phyloP scores from a whole-genome alignment of 1,140 invertebrate species.

The Sipha flava region DNA sequence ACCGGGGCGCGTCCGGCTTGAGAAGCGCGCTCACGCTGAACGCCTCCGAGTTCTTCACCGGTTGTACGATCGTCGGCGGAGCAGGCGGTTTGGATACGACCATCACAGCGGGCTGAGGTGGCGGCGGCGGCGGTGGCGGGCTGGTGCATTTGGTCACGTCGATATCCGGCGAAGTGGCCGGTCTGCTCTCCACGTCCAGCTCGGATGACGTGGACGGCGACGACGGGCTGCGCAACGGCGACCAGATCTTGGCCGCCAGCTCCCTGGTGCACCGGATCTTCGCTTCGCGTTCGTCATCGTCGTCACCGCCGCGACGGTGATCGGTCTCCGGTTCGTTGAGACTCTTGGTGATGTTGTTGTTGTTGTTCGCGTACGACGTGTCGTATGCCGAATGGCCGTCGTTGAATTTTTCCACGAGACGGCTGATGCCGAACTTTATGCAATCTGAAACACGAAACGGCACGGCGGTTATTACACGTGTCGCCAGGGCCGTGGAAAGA shows the following conservation, averaged over 20 bases:
- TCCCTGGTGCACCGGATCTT: conserved; percentile 11
- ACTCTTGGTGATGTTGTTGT: conserved; percentile 33
- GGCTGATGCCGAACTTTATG: conserved; percentile 63
- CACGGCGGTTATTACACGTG: no score
- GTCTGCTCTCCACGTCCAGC: conserved; percentile 60
- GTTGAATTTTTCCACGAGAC: conserved; percentile 48
- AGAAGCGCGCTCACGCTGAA: conserved; percentile 70
- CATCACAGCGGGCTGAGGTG: conserved; percentile 34
- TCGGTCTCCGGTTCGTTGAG: conserved; percentile 45
- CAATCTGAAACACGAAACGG: conserved; percentile 51
- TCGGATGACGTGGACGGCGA: conserved; percentile 51
- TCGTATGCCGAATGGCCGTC: conserved; percentile 1
- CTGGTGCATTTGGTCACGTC: conserved; percentile 43
- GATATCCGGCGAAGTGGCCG: conserved; percentile 46
- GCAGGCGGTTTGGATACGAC: conserved; percentile 37
- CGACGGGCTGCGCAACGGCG: conserved; percentile 43
- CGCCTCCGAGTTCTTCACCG: conserved; percentile 58
- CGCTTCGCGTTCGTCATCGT: neutral
- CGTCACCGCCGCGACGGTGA: conserved; percentile 28
- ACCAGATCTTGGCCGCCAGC: conserved; percentile 44
- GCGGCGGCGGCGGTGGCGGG: conserved; percentile 32
- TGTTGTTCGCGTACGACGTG: conserved; percentile 22
- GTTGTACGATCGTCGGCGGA: conserved; percentile 33
- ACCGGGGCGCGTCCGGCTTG: conserved; percentile 62
- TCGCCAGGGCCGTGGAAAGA: no score